These are phyloP conservation scores for Seriola quinqueradiata DNA, from an alignment of 2,113 vertebrate genomes.

Conservation along the genomic window DNA sequence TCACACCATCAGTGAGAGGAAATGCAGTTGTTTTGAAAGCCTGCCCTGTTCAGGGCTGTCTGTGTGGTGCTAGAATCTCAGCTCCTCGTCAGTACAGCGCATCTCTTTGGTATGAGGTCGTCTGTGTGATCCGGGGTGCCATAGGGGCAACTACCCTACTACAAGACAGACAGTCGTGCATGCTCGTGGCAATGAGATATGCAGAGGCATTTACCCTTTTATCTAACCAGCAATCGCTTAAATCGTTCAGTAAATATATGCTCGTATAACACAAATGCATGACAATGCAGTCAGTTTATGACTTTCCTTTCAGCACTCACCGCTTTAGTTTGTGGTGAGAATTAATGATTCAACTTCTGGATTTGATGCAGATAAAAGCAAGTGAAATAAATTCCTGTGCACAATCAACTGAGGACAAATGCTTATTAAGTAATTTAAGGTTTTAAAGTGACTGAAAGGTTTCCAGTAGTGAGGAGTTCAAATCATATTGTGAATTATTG, in stretches of 20 bases:
- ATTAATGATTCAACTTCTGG: neutral
- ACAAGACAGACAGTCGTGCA: slow-evolving; percentile 57
- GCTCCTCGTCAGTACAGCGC: slow-evolving; percentile 60
- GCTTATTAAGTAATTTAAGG: neutral
- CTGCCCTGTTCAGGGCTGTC: slow-evolving; percentile 58
- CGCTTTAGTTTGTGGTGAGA: neutral
- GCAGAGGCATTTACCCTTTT: slow-evolving; percentile 45
- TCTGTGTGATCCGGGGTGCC: slow-evolving; percentile 59
- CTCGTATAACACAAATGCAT: slow-evolving; percentile 41
- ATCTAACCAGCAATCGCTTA: slow-evolving; percentile 35
- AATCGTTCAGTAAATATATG: slow-evolving; percentile 46
- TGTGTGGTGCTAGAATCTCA: slow-evolving; percentile 69
- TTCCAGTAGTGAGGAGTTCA: neutral
- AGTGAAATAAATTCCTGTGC: neutral
- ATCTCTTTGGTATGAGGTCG: slow-evolving; percentile 79
- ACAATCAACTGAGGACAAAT: neutral
- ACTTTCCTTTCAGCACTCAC: neutral
- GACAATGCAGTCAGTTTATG: neutral
- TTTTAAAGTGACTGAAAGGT: neutral
- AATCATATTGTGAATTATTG: neutral
- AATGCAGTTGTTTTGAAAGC: slow-evolving; percentile 69
- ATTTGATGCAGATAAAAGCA: neutral
- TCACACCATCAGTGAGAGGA: slow-evolving; percentile 61
- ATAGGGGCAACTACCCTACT: slow-evolving; percentile 66
- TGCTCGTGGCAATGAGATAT: slow-evolving; percentile 64